These are phyloP conservation scores for Nemotelus pantherinus DNA, from an alignment of 2,888 invertebrate species.

Conservation along the genomic window DNA sequence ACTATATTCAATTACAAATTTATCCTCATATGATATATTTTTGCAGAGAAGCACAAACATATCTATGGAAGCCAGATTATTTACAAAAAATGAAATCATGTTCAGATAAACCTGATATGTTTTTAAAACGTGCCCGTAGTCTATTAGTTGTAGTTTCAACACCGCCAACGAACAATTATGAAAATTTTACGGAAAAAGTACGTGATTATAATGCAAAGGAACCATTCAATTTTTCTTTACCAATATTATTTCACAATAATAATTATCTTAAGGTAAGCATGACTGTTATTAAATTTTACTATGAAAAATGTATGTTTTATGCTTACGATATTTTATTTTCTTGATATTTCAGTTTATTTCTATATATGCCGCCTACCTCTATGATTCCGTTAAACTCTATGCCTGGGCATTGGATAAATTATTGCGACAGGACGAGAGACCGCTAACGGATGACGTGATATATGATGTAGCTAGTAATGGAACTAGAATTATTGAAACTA, in stretches of 20 bases:
- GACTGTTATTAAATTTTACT: slow-evolving; percentile 18
- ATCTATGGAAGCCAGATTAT: slow-evolving; percentile 76
- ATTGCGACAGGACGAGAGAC: slow-evolving; percentile 68
- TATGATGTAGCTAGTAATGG: slow-evolving; percentile 83
- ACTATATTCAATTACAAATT: too few relatives aligned
- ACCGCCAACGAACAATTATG: slow-evolving; percentile 78
- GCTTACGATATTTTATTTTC: slow-evolving; percentile 47
- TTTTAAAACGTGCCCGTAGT: slow-evolving; percentile 77
- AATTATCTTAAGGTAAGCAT: slow-evolving; percentile 66
- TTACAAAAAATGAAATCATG: slow-evolving; percentile 70
- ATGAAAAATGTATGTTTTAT: slow-evolving; percentile 24
- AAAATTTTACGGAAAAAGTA: slow-evolving; percentile 82
- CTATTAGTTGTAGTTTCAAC: slow-evolving; percentile 89
- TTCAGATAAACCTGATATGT: slow-evolving; percentile 65
- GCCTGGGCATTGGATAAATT: slow-evolving; percentile 85
- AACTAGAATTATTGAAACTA: slow-evolving; percentile 84
- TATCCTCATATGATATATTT: neutral
- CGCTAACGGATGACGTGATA: slow-evolving; percentile 72
- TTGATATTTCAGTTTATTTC: slow-evolving; percentile 78
- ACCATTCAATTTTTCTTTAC: slow-evolving; percentile 83
- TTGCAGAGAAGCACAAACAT: slow-evolving; percentile 75
- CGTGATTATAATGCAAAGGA: slow-evolving; percentile 78
- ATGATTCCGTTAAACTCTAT: slow-evolving; percentile 93
- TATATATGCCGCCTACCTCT: slow-evolving; percentile 92
- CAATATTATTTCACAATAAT: slow-evolving; percentile 67